phyloP scores from a whole-genome alignment of 2,797 vertebrate species.

The Mormyrops boulengeri region DNA sequence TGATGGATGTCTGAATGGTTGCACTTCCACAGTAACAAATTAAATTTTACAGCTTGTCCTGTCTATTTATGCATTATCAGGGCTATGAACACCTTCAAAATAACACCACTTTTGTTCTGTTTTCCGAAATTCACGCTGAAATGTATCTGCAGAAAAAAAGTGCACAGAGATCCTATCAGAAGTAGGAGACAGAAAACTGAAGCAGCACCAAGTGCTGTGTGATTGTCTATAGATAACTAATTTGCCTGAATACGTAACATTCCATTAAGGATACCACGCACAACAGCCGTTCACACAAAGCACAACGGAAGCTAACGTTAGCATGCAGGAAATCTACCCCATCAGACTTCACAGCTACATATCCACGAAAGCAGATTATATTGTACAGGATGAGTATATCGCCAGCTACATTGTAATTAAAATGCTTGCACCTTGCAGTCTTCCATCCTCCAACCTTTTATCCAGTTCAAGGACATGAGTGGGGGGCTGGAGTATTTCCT shows the following conservation, averaged over 20 bases:
- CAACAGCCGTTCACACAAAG: too few species aligned
- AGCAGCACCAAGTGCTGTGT: background rate
- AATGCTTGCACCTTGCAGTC: background rate
- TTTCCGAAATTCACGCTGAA: background rate
- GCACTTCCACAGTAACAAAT: background rate
- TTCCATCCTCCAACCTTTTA: background rate
- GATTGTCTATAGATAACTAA: background rate
- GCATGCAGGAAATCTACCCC: too few species aligned
- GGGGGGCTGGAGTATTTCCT: too few species aligned
- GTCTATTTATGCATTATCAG: background rate
- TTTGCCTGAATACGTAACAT: background rate
- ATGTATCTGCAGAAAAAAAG: background rate
- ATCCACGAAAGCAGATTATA: too few species aligned
- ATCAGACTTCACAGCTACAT: too few species aligned
- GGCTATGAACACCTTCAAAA: background rate
- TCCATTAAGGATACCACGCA: too few species aligned
- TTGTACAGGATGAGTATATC: too few species aligned
- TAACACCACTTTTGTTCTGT: background rate
- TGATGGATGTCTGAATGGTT: background rate
- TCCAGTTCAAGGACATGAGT: too few species aligned
- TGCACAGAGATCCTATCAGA: background rate
- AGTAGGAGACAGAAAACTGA: background rate
- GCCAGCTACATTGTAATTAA: too few species aligned
- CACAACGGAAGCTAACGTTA: too few species aligned
- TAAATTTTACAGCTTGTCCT: background rate